Evolutionary conservation across 2,888 invertebrate species (phyloP).

Genomic region (Synergus japonicus): DNA sequence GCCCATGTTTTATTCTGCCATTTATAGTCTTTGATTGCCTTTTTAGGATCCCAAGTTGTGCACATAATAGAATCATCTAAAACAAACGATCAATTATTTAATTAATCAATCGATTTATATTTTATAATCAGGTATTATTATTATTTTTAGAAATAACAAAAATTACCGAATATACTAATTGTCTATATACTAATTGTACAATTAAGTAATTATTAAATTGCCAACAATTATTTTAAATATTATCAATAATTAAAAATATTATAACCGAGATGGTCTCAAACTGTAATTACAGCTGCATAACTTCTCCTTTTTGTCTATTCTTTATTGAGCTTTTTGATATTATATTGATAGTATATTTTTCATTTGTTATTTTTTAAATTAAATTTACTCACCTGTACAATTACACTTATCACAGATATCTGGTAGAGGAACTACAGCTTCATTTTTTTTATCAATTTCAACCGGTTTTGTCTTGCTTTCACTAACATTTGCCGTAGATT

Average conservation of each 20-base stretch:
- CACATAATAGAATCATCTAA: conserved; percentile 10
- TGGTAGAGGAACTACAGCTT: not conserved
- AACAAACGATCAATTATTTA: not conserved
- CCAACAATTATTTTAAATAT: too few relatives aligned
- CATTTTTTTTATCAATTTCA: not conserved
- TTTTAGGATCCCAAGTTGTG: not conserved
- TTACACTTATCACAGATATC: conserved; percentile 51
- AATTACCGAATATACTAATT: too few relatives aligned
- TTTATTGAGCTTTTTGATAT: too few relatives aligned
- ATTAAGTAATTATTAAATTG: too few relatives aligned
- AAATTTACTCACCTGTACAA: conserved; percentile 58
- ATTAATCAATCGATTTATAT: too few relatives aligned
- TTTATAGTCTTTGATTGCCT: conserved; percentile 79
- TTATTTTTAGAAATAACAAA: too few relatives aligned
- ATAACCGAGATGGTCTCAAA: not conserved
- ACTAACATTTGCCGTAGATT: not conserved
- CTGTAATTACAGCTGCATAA: not conserved
- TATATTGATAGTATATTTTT: not conserved
- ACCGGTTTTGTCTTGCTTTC: not conserved
- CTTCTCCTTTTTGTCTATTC: too few relatives aligned
- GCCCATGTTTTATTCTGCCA: conserved; percentile 78
- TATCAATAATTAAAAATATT: too few relatives aligned
- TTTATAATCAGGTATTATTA: too few relatives aligned
- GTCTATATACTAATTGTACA: too few relatives aligned
- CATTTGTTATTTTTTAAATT: not conserved